Evolutionary conservation across 2,797 vertebrate genomes (phyloP), one percentile per base, ranked within the genome.

Genomic region (Sebastes hopkinsi): DNA sequence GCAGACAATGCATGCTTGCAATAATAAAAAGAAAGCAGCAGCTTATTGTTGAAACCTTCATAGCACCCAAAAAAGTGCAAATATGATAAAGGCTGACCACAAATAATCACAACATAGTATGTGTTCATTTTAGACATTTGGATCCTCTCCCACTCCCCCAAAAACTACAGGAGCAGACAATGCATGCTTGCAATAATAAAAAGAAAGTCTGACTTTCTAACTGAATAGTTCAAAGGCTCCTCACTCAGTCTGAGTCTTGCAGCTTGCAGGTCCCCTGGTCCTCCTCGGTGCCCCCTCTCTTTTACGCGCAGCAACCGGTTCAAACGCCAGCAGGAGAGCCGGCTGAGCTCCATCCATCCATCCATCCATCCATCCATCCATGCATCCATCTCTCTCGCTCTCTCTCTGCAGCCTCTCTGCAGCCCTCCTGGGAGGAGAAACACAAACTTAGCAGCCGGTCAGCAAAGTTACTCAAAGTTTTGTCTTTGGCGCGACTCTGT

Each of bases 401-500:
- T 38, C 12, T 38, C 36, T 38, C 36, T 38, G 34, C 34, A 36
- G 34, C 38, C 38, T 42, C 46, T 71, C 75, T 36, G 34, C 79
- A 27, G 78, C 72, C 78, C 80, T 73, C 87, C 80, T 20, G 75
- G 60, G 81, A 89, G 75, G 79, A 83, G 76, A 54, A 71, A 65
- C 1, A 22, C 73, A 74, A 88, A 90, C 89, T 89, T 87, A 65
- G 77, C 58, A 38, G 77, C 79, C 72, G 92, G 90, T 93, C 91
- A 91, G 89, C 64, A 88, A 94, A 95, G 90, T 95, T 94, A 67
- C 82, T 54, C 77, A 88, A 94, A 95, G 92, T 95, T 95, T 94
- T 91, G 91, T 95, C 88, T 96, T 95, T 95, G 94, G 92, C 92
- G 94, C 92, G 93, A 90, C 87, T 92, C 88, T 34, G 86, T 80